These are phyloP conservation scores for Myiothlypis coronata DNA, from an alignment of 2,797 vertebrate genomes.

Conservation along the genomic window DNA sequence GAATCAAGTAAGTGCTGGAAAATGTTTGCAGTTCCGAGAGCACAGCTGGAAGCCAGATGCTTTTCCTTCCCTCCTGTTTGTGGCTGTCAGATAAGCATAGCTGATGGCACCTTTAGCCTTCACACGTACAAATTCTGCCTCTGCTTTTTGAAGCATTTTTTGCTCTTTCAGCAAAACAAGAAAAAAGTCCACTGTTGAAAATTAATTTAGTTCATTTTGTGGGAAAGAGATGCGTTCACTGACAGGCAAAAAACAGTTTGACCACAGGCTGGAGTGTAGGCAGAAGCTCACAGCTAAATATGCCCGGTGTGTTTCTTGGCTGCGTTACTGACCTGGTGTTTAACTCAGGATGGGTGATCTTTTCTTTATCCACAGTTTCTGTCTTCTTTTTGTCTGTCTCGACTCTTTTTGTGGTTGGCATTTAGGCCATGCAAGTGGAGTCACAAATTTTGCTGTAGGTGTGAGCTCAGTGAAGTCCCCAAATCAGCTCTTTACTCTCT, in stretches of 20 bases:
- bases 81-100: neutral
- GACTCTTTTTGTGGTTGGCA: neutral
- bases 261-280: neutral
- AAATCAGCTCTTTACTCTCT: neutral
- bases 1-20: constrained; percentile 81
- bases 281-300: neutral
- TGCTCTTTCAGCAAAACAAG: neutral
- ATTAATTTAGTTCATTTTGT: neutral
- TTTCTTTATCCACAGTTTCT: neutral
- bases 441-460: neutral
- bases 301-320: neutral
- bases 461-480: neutral
- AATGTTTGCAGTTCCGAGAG: neutral
- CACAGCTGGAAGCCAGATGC: neutral
- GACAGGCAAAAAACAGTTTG: neutral
- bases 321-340: neutral
- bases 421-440: neutral
- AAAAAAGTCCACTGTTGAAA: neutral
- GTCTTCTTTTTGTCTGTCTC: neutral
- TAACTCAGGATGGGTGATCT: neutral
- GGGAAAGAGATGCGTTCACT: neutral
- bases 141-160: neutral
- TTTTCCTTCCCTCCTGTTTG: neutral
- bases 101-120: neutral
- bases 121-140: accelerated